Conservation (phyloP, 2,113 vertebrate genomes). For the Enhydra lutris region DNA sequence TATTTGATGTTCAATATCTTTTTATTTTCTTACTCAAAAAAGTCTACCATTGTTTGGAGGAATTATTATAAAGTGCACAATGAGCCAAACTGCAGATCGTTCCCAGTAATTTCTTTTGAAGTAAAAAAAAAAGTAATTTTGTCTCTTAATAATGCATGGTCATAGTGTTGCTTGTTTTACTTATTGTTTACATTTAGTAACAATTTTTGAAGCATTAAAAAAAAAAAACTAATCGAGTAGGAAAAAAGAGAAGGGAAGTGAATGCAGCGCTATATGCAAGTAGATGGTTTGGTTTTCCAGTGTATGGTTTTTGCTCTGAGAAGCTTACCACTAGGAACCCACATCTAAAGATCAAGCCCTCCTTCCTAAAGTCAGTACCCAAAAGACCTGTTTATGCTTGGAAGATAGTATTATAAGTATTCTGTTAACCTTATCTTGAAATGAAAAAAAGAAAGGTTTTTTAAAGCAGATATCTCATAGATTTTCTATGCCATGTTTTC, state of each 20-base stretch:
- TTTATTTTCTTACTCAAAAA: background rate
- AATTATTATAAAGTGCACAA: background rate
- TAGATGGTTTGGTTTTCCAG: background rate
- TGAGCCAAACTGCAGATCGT: background rate
- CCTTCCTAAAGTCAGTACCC: background rate
- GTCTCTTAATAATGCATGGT: background rate
- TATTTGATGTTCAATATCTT: background rate
- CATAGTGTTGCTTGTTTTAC: background rate
- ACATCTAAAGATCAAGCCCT: background rate
- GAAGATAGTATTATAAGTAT: background rate
- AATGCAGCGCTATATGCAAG: background rate
- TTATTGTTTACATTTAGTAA: background rate
- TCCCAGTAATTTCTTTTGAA: background rate
- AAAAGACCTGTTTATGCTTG: background rate
- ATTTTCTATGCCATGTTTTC: background rate
- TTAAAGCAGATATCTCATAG: background rate
- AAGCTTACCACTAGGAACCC: background rate
- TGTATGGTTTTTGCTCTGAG: background rate
- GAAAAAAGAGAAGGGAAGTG: background rate
- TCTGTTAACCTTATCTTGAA: background rate
- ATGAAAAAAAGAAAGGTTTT: background rate
- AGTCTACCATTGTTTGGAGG: background rate
- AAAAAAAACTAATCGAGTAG: background rate
- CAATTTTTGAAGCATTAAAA: background rate
- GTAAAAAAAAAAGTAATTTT: background rate